phyloP scores from a whole-genome alignment of 2,797 vertebrate genomes.

The Delichon dasypus region DNA sequence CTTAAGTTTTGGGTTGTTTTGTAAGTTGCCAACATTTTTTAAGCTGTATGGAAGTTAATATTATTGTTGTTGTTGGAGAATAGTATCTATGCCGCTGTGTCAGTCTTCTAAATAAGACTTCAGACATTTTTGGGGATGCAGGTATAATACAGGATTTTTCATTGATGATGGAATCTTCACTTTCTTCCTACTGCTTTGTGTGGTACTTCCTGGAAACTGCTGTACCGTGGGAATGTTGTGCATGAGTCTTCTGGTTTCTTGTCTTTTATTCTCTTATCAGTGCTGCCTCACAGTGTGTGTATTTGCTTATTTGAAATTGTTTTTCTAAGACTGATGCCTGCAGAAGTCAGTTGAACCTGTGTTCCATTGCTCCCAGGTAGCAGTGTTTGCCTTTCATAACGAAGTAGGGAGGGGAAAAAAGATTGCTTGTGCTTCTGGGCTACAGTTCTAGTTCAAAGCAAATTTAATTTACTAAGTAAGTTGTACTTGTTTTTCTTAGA shows the following conservation, averaged over 20 bases:
- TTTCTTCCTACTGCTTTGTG: neutral
- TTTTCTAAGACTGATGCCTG: neutral
- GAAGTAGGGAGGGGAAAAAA: neutral
- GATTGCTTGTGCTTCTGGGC: neutral
- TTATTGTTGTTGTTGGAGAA: neutral
- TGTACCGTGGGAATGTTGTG: fast-evolving
- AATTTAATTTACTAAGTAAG: neutral
- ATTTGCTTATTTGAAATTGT: neutral
- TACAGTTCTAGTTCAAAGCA: neutral
- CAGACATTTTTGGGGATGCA: neutral
- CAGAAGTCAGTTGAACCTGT: neutral
- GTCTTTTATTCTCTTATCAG: neutral
- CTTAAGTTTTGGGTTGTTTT: neutral
- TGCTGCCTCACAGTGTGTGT: neutral
- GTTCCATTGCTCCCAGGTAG: neutral
- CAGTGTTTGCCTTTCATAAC: neutral
- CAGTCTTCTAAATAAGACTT: neutral
- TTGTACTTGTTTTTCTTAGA: neutral
- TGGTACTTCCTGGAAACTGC: neutral
- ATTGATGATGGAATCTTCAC: neutral
- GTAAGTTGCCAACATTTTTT: neutral
- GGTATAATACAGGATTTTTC: neutral
- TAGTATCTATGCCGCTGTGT: neutral
- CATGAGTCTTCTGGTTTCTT: neutral
- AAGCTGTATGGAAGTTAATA: neutral